Evolutionary conservation across 2,797 vertebrate species (phyloP).

Genomic region (Salmo trutta): DNA sequence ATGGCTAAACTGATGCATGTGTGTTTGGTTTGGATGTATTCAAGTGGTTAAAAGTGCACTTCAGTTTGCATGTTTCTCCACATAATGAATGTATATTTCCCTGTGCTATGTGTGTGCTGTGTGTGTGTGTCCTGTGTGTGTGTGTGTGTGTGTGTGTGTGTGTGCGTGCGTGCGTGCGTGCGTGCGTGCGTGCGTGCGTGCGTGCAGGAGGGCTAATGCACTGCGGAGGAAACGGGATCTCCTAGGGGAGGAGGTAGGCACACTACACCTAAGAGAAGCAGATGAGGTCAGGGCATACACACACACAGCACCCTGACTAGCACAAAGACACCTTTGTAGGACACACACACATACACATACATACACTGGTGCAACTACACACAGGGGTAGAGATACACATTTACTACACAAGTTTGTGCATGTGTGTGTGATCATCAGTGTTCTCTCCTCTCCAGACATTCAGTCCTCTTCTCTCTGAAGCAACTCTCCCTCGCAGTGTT

Average conservation of each 20-base stretch:
- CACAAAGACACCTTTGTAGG: constrained; percentile 81
- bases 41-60: constrained; percentile 75
- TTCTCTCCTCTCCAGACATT: constrained; percentile 65
- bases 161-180: constrained; percentile 47
- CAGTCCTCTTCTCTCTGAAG: constrained; percentile 74
- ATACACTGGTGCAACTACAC: no score
- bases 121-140: no score
- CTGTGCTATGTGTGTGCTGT: no score
- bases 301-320: constrained; percentile 65
- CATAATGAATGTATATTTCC: constrained; percentile 59
- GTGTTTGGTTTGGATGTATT: constrained; percentile 42
- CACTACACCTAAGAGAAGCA: constrained; percentile 88
- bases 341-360: constrained; percentile 47
- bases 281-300: constrained; percentile 71
- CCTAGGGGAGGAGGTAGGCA: constrained; percentile 95
- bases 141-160: constrained; percentile 49
- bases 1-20: background rate
- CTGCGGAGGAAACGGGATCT: constrained; percentile 97
- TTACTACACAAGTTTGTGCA: no score
- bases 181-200: constrained; percentile 39
- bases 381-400: no score
- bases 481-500: constrained; percentile 69
- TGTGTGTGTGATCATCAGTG: constrained; percentile 25
- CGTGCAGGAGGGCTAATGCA: constrained; percentile 91
- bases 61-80: constrained; percentile 70